phyloP scores from a whole-genome alignment of 2,797 vertebrate genomes.

The Sphaeramia orbicularis region DNA sequence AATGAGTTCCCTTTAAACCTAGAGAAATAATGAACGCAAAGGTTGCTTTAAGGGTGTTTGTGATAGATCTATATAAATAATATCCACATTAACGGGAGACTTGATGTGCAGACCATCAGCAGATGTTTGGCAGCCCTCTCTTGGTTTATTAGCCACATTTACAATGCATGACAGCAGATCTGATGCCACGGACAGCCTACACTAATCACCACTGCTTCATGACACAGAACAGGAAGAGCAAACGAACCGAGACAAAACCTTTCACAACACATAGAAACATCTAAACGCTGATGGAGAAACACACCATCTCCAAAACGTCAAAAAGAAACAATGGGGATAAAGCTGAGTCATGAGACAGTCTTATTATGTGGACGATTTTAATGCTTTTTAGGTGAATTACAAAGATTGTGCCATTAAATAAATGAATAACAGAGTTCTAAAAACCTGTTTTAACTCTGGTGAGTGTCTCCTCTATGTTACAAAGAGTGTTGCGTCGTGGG shows the following conservation, averaged over 20 bases:
- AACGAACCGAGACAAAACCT: background rate
- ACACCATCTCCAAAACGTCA: background rate
- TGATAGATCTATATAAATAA: constrained; percentile 7
- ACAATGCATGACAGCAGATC: constrained; percentile 2
- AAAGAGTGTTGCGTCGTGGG: no score
- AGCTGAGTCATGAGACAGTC: background rate
- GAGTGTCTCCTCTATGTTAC: no score
- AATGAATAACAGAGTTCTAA: no score
- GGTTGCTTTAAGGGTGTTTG: background rate
- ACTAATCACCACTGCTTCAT: background rate
- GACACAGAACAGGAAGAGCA: background rate
- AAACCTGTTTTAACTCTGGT: no score
- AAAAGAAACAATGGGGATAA: constrained; percentile 1
- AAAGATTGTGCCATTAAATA: no score
- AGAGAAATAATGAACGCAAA: background rate
- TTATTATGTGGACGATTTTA: no score
- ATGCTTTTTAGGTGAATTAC: no score
- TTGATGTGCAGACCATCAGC: background rate
- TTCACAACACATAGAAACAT: background rate
- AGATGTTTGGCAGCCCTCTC: background rate
- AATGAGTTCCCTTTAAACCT: background rate
- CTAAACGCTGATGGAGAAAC: background rate
- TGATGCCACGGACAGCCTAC: constrained; percentile 9
- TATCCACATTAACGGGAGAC: background rate
- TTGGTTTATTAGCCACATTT: constrained; percentile 2